Conservation (phyloP, 2,888 invertebrate genomes). For the Hetaerina titia region DNA sequence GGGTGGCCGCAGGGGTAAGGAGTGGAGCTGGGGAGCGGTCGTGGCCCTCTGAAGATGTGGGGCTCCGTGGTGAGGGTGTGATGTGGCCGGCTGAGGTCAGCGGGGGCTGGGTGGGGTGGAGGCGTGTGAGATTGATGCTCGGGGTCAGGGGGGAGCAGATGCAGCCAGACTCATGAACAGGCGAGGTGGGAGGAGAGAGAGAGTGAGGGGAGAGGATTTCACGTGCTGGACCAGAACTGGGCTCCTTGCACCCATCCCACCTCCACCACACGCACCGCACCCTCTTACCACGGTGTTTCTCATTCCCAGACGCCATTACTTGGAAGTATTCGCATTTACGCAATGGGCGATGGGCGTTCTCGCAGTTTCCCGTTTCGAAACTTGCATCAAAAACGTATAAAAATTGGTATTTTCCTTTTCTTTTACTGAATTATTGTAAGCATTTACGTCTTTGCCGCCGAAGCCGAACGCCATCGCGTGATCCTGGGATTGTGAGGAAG, state of each 20-base stretch:
- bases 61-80: neutral
- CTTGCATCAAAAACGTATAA: no score
- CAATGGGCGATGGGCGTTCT: no score
- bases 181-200: neutral
- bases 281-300: neutral
- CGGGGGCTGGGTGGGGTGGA: neutral
- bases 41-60: neutral
- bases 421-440: no score
- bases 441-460: no score
- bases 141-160: neutral
- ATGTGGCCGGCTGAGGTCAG: neutral
- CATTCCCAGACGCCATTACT: neutral
- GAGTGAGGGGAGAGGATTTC: neutral
- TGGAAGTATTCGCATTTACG: no score
- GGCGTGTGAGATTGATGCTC: conserved; percentile 4
- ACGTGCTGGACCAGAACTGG: neutral
- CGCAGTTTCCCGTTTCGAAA: no score
- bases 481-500: no score
- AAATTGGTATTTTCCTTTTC: no score
- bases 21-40: neutral
- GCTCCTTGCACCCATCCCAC: neutral
- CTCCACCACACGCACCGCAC: neutral
- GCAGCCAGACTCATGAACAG: conserved; percentile 40
- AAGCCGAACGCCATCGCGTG: no score
- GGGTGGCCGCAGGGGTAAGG: neutral